phyloP scores from a whole-genome alignment of 2,113 vertebrate species.

The Hypomesus transpacificus region DNA sequence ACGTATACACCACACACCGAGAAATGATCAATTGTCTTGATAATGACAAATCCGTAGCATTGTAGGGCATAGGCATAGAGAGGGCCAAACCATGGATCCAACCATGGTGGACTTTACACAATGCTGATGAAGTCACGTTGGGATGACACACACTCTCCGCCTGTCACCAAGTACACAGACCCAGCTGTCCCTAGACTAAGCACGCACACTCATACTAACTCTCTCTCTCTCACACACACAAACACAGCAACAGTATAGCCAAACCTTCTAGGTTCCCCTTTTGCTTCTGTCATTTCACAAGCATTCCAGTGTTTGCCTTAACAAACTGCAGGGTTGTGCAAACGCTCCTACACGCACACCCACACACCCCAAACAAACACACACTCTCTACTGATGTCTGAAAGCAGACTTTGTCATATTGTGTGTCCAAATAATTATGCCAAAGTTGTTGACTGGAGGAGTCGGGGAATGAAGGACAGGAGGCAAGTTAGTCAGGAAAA shows the following conservation, averaged over 20 bases:
- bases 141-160: constrained; percentile 33
- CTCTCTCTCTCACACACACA: constrained; percentile 16
- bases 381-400: constrained; percentile 38
- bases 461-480: constrained; percentile 29
- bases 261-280: constrained; percentile 29
- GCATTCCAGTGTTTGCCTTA: constrained; percentile 58
- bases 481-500: constrained; percentile 9
- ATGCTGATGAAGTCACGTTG: constrained; percentile 37
- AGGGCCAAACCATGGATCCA: constrained; percentile 16
- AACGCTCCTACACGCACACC: constrained; percentile 26
- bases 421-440: constrained; percentile 44
- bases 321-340: constrained; percentile 59
- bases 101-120: constrained; percentile 26
- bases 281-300: constrained; percentile 61
- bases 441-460: constrained; percentile 50
- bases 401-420: constrained; percentile 58
- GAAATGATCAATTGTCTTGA: neutral
- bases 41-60: no score
- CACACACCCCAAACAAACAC: constrained; percentile 3
- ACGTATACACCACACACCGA: neutral
- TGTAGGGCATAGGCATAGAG: no score
- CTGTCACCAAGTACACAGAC: constrained; percentile 41
- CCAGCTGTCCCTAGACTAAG: constrained; percentile 46
- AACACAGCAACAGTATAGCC: constrained; percentile 52
- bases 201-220: neutral